A percentile compares a stretch with the other conserved stretches of the same genome.
Evolutionary conservation across 2,113 vertebrate genomes (phyloP).

Genomic region (Mus spicilegus): DNA sequence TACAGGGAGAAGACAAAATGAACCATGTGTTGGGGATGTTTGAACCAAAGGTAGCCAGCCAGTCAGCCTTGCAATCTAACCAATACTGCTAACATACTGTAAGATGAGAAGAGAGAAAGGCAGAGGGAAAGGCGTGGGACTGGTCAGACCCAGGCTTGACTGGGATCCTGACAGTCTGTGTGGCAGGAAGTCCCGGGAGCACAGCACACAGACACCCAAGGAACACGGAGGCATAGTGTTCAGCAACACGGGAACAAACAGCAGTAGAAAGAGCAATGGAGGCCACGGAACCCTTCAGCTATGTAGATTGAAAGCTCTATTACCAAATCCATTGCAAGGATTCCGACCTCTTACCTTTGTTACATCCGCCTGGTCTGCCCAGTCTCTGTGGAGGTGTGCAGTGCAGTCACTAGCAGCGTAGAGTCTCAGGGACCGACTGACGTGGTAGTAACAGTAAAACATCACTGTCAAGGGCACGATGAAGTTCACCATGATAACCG

Average conservation of each 20-base stretch:
- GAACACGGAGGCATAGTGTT: not conserved
- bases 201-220: not conserved
- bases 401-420: slow-evolving; percentile 87
- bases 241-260: not conserved
- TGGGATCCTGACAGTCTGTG: not conserved
- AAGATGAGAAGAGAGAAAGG: not conserved
- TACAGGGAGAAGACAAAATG: not conserved
- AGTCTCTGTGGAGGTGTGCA: slow-evolving; percentile 90
- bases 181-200: not conserved
- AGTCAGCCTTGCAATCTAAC: not conserved
- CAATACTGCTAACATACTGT: not conserved
- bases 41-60: not conserved
- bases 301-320: not conserved
- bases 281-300: not conserved
- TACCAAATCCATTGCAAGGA: not conserved
- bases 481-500: slow-evolving; percentile 95
- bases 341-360: slow-evolving; percentile 91
- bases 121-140: too few species aligned
- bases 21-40: too few species aligned
- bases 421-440: slow-evolving; percentile 90
- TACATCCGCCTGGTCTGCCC: slow-evolving; percentile 96
- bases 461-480: slow-evolving; percentile 94
- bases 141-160: not conserved
- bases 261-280: not conserved
- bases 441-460: slow-evolving; percentile 98